phyloP scores from a whole-genome alignment of 2,888 invertebrate genomes.

The Agrochola lota region DNA sequence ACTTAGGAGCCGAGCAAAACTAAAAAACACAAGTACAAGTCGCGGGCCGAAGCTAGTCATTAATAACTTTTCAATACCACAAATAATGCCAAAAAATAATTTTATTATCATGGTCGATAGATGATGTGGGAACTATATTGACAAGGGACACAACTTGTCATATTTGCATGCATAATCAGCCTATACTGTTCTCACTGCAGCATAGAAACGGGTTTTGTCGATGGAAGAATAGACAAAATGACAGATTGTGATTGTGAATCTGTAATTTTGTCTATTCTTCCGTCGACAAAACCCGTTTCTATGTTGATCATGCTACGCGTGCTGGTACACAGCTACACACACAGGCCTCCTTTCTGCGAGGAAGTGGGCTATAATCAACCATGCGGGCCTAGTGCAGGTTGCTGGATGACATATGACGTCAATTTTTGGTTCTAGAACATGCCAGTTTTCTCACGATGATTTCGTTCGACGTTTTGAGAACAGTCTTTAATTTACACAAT shows the following conservation, averaged over 20 bases:
- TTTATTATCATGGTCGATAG: neutral
- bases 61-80: neutral
- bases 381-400: neutral
- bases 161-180: neutral
- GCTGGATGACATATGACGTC: neutral
- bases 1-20: too few species aligned
- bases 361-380: neutral
- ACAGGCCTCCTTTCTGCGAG: neutral
- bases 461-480: neutral
- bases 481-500: neutral
- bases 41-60: too few species aligned
- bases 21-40: too few species aligned
- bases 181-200: neutral
- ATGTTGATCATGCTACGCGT: too few species aligned
- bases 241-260: too few species aligned
- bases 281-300: too few species aligned
- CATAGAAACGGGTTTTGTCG: too few species aligned
- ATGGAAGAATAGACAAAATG: too few species aligned
- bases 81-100: neutral
- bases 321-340: too few species aligned
- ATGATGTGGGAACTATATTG: neutral
- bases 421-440: neutral
- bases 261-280: too few species aligned
- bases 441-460: neutral
- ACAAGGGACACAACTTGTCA: neutral